phyloP scores from a whole-genome alignment of 2,888 invertebrate genomes.

The Cephus pulcher region DNA sequence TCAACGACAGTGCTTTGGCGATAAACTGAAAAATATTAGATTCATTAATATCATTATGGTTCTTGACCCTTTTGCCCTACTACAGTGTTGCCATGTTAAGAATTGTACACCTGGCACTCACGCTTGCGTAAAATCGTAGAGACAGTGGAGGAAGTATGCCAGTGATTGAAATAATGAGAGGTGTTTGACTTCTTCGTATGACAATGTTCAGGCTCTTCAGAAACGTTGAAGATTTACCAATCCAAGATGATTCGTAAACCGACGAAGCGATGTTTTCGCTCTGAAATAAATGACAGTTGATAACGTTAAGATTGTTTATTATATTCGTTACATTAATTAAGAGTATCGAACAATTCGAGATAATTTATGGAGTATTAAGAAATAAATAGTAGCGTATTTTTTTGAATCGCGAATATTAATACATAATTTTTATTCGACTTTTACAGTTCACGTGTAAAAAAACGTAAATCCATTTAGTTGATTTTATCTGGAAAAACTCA shows the following conservation, averaged over 20 bases:
- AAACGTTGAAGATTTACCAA: constrained; percentile 28
- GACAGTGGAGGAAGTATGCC: constrained; percentile 30
- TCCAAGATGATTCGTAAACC: constrained; percentile 33
- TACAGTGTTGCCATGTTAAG: background rate
- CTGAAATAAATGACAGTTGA: constrained; percentile 18
- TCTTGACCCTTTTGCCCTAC: background rate
- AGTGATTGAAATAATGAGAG: constrained; percentile 18
- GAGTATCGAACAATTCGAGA: background rate
- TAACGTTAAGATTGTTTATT: background rate
- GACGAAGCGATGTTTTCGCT: constrained; percentile 28
- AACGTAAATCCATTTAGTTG: background rate
- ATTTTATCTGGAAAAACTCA: constrained; percentile 20
- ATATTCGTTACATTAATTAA: background rate
- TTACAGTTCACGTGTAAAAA: background rate
- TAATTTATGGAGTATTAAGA: background rate
- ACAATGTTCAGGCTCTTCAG: constrained; percentile 16
- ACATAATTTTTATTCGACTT: background rate
- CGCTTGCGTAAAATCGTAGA: constrained; percentile 33
- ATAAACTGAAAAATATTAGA: constrained; percentile 24
- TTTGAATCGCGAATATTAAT: background rate
- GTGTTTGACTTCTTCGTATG: constrained; percentile 18
- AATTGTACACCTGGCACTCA: constrained; percentile 19
- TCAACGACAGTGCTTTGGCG: constrained; percentile 26
- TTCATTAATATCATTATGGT: background rate
- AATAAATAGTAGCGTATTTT: background rate